Conservation (phyloP, 2,888 invertebrate species). For the Idaea aversata region DNA sequence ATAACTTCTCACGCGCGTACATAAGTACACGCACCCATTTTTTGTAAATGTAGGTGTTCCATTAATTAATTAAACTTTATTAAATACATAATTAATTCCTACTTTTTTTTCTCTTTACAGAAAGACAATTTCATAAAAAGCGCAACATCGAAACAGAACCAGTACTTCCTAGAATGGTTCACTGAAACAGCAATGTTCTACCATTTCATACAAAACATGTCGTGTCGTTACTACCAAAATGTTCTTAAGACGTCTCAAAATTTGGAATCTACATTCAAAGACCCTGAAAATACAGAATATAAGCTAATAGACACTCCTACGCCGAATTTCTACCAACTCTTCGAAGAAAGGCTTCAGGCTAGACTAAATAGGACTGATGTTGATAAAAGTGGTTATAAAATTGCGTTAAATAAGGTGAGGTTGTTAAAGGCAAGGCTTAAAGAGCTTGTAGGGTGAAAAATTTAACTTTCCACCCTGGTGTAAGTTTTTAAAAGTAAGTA, state of each 20-base stretch:
- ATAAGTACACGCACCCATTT: too few species aligned
- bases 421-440: slow-evolving; percentile 64
- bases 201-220: slow-evolving; percentile 83
- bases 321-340: slow-evolving; percentile 67
- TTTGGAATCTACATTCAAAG: slow-evolving; percentile 16
- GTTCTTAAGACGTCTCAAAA: slow-evolving; percentile 23
- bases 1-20: too few species aligned
- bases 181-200: slow-evolving; percentile 93
- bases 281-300: background rate
- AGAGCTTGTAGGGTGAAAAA: slow-evolving; percentile 60
- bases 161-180: slow-evolving; percentile 92
- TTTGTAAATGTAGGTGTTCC: too few species aligned
- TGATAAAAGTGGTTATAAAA: slow-evolving; percentile 60
- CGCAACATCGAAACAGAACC: slow-evolving; percentile 82
- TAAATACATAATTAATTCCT: slow-evolving; percentile 11
- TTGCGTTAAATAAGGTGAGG: slow-evolving; percentile 66
- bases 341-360: slow-evolving; percentile 52
- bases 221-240: slow-evolving; percentile 30
- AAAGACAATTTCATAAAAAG: slow-evolving; percentile 86
- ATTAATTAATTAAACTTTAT: too few species aligned
- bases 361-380: slow-evolving; percentile 41
- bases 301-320: slow-evolving; percentile 62
- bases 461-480: background rate
- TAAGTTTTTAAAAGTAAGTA: background rate
- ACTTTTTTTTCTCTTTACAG: slow-evolving; percentile 66